Percentiles rank a stretch among this genome's conserved stretches.
Evolutionary conservation across 2,888 invertebrate genomes (phyloP).

Genomic region (Polylopha cassiicola): DNA sequence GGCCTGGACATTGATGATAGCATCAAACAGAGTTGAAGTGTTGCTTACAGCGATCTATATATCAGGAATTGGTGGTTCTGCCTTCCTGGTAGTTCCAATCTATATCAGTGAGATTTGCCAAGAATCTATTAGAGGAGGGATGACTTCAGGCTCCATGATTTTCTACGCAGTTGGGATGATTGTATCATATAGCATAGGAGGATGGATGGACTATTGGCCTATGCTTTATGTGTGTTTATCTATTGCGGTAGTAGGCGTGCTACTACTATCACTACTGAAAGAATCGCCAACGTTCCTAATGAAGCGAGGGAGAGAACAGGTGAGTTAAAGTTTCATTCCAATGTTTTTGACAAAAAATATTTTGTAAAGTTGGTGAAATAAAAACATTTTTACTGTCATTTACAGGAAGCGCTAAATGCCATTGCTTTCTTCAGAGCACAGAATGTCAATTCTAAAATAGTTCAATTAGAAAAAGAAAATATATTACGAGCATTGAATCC

Average conservation of each 20-base stretch:
- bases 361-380: neutral
- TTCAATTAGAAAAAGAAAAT: conserved; percentile 39
- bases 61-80: conserved; percentile 43
- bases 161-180: conserved; percentile 51
- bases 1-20: conserved; percentile 44
- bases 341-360: neutral
- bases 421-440: conserved; percentile 47
- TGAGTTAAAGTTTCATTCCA: conserved; percentile 25
- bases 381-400: conserved; percentile 5
- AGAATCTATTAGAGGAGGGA: conserved; percentile 51
- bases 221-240: conserved; percentile 46
- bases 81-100: conserved; percentile 43
- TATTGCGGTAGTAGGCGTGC: conserved; percentile 33
- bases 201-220: conserved; percentile 40
- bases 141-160: conserved; percentile 46
- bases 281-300: conserved; percentile 55
- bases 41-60: conserved; percentile 46
- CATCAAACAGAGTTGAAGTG: conserved; percentile 41
- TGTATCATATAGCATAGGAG: conserved; percentile 52
- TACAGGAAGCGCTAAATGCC: conserved; percentile 51
- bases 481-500: conserved; percentile 39
- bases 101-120: conserved; percentile 55
- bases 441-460: conserved; percentile 39
- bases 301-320: conserved; percentile 47
- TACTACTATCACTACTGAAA: conserved; percentile 35